Percentiles rank a stretch among this genome's conserved stretches.
These are phyloP conservation scores for Cheumatopsyche charites DNA, from an alignment of 1,140 invertebrate genomes.

Conservation along the genomic window DNA sequence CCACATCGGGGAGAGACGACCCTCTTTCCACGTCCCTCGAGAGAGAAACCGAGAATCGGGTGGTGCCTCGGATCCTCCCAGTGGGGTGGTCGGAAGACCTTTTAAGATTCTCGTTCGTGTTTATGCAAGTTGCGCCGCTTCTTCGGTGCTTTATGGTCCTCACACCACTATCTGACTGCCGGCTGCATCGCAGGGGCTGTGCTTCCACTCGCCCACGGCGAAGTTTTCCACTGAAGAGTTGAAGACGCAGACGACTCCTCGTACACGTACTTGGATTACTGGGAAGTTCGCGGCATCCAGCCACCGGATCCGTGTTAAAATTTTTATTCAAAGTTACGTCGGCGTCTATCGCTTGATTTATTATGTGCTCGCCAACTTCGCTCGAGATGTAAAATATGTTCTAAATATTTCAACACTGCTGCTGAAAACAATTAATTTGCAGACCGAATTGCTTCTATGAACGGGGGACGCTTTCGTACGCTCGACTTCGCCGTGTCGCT, in stretches of 20 bases:
- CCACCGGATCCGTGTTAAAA: slow-evolving; percentile 20
- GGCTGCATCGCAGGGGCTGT: slow-evolving; percentile 5
- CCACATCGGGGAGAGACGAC: background rate
- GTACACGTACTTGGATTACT: slow-evolving; percentile 21
- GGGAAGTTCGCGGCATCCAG: slow-evolving; percentile 1
- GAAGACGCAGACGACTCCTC: slow-evolving; percentile 19
- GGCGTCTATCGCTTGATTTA: background rate
- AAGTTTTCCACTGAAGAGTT: slow-evolving; percentile 29
- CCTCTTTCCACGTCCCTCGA: background rate
- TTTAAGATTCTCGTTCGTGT: slow-evolving; percentile 35
- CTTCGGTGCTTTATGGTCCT: slow-evolving; percentile 34
- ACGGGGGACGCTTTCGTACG: background rate
- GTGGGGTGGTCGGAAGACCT: slow-evolving; percentile 14
- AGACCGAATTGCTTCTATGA: no score
- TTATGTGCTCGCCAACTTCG: background rate
- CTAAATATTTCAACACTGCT: no score
- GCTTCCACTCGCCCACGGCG: background rate
- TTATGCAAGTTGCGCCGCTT: slow-evolving; percentile 34
- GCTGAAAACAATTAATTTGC: no score
- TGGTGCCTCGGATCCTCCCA: background rate
- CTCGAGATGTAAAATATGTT: no score
- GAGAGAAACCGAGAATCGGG: no score
- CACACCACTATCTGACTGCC: background rate
- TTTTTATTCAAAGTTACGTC: slow-evolving; percentile 15
- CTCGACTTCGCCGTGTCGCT: slow-evolving; percentile 34